phyloP scores from a whole-genome alignment of 1,140 invertebrate species.

The Leptinotarsa defecta region DNA sequence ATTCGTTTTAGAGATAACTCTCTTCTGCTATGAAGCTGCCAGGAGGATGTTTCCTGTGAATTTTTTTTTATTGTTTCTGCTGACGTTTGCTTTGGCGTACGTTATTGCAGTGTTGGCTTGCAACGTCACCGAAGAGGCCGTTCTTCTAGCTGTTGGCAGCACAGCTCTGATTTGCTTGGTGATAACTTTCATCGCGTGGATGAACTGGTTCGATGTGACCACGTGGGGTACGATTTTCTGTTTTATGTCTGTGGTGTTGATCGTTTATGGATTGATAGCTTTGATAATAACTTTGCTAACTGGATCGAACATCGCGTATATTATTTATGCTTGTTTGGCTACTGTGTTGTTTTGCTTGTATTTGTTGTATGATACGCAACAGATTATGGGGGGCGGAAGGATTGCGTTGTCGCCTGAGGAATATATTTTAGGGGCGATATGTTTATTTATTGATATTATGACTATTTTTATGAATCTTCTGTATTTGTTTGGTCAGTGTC shows the following conservation, averaged over 20 bases:
- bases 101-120: constrained; percentile 28
- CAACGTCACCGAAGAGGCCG: constrained; percentile 16
- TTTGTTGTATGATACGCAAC: constrained; percentile 47
- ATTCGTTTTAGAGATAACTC: constrained; percentile 23
- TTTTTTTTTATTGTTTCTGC: constrained; percentile 38
- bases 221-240: constrained; percentile 38
- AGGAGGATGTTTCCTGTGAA: constrained; percentile 42
- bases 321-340: constrained; percentile 33
- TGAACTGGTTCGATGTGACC: constrained; percentile 46
- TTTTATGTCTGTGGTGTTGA: constrained; percentile 33
- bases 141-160: constrained; percentile 32
- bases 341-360: constrained; percentile 33
- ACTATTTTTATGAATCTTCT: constrained; percentile 44
- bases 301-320: constrained; percentile 20
- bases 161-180: constrained; percentile 37
- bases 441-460: constrained; percentile 47
- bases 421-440: constrained; percentile 46
- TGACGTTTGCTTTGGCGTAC: constrained; percentile 39
- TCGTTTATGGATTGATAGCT: constrained; percentile 37
- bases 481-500: neutral
- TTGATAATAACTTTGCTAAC: constrained; percentile 35
- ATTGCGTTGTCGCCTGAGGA: constrained; percentile 46
- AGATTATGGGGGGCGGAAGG: constrained; percentile 45
- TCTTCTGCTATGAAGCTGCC: constrained; percentile 32
- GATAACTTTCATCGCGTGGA: constrained; percentile 39